These are phyloP conservation scores for Hippocampus guttulatus DNA, from an alignment of 2,113 vertebrate species.

Conservation along the genomic window DNA sequence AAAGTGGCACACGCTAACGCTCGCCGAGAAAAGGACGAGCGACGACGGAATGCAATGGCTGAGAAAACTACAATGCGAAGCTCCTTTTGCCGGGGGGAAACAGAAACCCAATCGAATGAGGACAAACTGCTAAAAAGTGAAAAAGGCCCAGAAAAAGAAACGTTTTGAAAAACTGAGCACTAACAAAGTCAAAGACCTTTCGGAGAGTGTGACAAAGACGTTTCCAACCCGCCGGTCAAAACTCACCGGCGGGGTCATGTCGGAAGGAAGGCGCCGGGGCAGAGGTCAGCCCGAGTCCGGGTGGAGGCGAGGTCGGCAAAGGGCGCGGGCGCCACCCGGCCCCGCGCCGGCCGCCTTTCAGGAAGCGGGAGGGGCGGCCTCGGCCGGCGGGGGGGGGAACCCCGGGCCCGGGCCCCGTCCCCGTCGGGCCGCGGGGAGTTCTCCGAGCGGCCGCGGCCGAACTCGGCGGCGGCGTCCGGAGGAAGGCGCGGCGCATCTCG, in stretches of 20 bases:
- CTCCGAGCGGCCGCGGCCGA: slow-evolving; percentile 95
- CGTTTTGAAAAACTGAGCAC: too few species aligned
- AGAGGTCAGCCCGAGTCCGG: not conserved
- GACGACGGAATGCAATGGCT: not conserved
- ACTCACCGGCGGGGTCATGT: too few species aligned
- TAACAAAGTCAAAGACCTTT: too few species aligned
- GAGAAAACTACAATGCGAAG: too few species aligned
- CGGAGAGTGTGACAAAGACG: too few species aligned
- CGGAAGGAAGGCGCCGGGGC: too few species aligned
- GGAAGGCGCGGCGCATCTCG: slow-evolving; percentile 94
- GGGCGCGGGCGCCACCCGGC: too few species aligned
- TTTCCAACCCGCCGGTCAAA: too few species aligned
- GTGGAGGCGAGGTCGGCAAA: too few species aligned
- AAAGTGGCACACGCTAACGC: too few species aligned
- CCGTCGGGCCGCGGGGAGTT: slow-evolving; percentile 94
- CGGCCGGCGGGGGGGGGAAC: slow-evolving; percentile 75
- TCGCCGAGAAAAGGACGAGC: not conserved
- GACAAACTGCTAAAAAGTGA: not conserved
- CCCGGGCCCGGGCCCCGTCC: slow-evolving; percentile 78
- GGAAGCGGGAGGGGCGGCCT: slow-evolving; percentile 82
- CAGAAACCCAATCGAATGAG: too few species aligned
- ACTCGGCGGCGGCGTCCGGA: slow-evolving; percentile 88
- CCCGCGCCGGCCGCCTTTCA: slow-evolving; percentile 52
- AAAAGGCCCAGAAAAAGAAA: not conserved
- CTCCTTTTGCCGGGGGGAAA: too few species aligned